phyloP scores from a whole-genome alignment of 2,888 invertebrate species.

The Petrophora chlorosata region DNA sequence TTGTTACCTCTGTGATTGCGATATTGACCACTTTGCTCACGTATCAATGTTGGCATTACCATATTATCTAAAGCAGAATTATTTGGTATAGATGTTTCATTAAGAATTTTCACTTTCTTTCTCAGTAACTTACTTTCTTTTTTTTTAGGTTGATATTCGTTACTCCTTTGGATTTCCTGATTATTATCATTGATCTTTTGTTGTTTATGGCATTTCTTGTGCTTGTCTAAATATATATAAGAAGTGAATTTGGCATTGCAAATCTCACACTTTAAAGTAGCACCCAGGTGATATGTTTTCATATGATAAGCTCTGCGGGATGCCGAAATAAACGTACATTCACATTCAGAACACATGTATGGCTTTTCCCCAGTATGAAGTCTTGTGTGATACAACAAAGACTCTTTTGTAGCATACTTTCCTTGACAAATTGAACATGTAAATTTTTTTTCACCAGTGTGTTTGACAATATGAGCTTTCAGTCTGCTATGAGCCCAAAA shows the following conservation, averaged over 20 bases:
- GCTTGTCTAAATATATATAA: conserved; percentile 51
- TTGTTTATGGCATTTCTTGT: conserved; percentile 48
- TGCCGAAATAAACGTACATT: conserved; percentile 59
- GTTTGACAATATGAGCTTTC: conserved; percentile 70
- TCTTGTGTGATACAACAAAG: conserved; percentile 70
- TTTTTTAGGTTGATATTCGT: too few relatives aligned
- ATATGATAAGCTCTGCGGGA: conserved; percentile 65
- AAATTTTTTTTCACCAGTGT: conserved; percentile 69
- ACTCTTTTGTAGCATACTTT: conserved; percentile 69
- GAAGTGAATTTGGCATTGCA: conserved; percentile 62
- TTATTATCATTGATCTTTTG: too few relatives aligned
- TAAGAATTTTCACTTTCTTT: too few relatives aligned
- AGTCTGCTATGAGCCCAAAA: conserved; percentile 69
- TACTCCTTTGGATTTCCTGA: too few relatives aligned
- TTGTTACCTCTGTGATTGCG: too few relatives aligned
- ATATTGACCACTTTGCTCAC: too few relatives aligned
- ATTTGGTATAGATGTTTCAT: too few relatives aligned
- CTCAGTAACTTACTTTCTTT: too few relatives aligned
- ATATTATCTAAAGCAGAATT: too few relatives aligned
- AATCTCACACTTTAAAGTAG: conserved; percentile 54
- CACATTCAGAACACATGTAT: conserved; percentile 63
- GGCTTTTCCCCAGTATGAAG: conserved; percentile 72
- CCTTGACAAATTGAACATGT: conserved; percentile 58
- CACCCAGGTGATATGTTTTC: conserved; percentile 56
- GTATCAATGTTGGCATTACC: too few relatives aligned